Percentiles rank a stretch among this genome's conserved stretches.
Evolutionary conservation across 2,888 invertebrate species (phyloP).

Genomic region (Pseudococcus viburni): DNA sequence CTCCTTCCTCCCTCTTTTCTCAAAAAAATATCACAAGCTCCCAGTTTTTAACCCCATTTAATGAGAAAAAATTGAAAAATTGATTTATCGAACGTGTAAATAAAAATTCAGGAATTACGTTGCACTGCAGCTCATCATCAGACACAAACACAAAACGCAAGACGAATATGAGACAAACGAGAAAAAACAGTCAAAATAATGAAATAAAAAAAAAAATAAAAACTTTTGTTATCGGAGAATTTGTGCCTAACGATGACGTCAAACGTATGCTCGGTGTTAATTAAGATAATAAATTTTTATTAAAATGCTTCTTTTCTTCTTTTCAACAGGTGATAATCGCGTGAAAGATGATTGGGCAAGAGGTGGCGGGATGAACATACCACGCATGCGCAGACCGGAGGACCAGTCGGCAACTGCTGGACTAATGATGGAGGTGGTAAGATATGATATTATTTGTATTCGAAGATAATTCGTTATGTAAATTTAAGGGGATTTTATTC

Average conservation of each 20-base stretch:
- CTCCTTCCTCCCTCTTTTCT: no score
- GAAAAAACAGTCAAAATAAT: background rate
- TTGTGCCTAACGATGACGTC: constrained; percentile 25
- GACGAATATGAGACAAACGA: background rate
- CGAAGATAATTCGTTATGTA: background rate
- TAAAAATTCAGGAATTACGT: no score
- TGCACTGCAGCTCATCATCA: background rate
- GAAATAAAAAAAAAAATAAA: background rate
- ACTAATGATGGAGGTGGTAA: constrained; percentile 70
- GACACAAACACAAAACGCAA: background rate
- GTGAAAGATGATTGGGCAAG: constrained; percentile 65
- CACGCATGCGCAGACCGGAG: constrained; percentile 69
- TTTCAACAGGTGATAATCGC: constrained; percentile 65
- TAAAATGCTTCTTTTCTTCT: background rate
- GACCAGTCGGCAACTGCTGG: constrained; percentile 69
- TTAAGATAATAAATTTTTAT: constrained; percentile 28
- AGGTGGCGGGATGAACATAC: constrained; percentile 65
- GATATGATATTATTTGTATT: constrained; percentile 64
- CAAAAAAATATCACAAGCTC: no score
- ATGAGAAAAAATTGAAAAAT: no score
- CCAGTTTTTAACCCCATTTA: no score
- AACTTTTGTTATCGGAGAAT: background rate
- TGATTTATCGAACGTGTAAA: background rate
- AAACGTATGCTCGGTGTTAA: background rate
- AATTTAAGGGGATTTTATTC: background rate